Base-by-base conservation (phyloP, 92 coral and sea anemone species). In the Phenganax marumi region DNA sequence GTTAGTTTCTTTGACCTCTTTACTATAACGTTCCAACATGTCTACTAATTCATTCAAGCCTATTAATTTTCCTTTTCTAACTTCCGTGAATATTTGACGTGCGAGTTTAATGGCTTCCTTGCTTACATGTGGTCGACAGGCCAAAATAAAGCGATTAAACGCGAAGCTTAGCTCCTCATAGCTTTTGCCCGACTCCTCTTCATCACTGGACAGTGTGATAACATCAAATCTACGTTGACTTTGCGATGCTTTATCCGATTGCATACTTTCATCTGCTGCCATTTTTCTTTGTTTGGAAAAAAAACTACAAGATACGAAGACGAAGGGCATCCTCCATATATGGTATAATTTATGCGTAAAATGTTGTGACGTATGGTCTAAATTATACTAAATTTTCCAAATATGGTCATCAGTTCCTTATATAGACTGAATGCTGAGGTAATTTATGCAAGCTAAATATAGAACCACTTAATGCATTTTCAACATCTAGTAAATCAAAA, bases 131-230 rank as follows among this genome's bases (percentile, higher is more conserved):
- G 70, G 83, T 6, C 83, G 83, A 50, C 83, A 78, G 7, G 83
- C 72, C 54, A 78, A 19, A 62, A 78, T 78, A 63, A 74, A 91
- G 24, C 85, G 93, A 77, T 89, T 87, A 47, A 91, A 78, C 14
- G 85, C 14, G 18, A 57, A 86, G 54, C 77, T 78, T 8, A 90
- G 80, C 58, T 92, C 90, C 24, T 87, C 90, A 49, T 70, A 68
- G 13, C 81, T 84, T 49, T 90, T 82, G 69, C 84, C 93, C 17
- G 89, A 89, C 16, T 86, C 92, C 47, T 94, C 98, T 12, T 96
- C 97, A 48, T 96, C 99, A 61, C 99, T 92, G 70, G 91, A 87
- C 9, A 89, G 83, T 0, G 90, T 70, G 8, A 89, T 79, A 69
- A 93, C 68, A 5, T 81, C 74, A 14, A 65, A 54, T 12, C 11